phyloP scores from a whole-genome alignment of 2,888 invertebrate genomes.

The Chaetoderma sp. region DNA sequence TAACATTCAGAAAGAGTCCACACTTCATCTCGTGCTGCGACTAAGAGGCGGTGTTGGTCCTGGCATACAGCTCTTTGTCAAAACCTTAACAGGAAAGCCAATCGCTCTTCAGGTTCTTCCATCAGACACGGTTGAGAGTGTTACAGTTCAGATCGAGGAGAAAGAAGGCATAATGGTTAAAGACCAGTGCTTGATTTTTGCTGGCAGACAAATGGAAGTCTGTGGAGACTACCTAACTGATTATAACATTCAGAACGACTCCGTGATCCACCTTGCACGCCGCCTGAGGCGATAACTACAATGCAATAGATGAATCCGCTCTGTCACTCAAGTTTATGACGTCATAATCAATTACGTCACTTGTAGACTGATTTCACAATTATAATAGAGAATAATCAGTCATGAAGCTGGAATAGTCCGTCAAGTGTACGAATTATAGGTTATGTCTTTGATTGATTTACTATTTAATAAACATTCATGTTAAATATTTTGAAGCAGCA shows the following conservation, averaged over 20 bases:
- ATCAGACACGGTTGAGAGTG: constrained; percentile 93
- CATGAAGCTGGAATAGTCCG: too few species aligned
- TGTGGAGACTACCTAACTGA: constrained; percentile 91
- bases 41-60: constrained; percentile 79
- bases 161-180: constrained; percentile 71
- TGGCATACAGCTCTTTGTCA: constrained; percentile 85
- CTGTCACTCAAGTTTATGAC: too few species aligned
- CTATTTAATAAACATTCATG: too few species aligned
- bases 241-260: constrained; percentile 95
- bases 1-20: constrained; percentile 95
- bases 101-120: constrained; percentile 76
- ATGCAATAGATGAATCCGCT: too few species aligned
- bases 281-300: too few species aligned
- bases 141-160: constrained; percentile 76
- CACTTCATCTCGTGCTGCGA: constrained; percentile 89
- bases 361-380: too few species aligned
- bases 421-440: too few species aligned
- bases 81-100: constrained; percentile 66
- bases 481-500: too few species aligned
- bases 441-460: too few species aligned
- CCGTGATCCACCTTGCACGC: constrained; percentile 89
- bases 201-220: constrained; percentile 94
- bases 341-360: too few species aligned
- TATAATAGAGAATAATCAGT: too few species aligned
- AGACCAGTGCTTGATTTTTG: constrained; percentile 74